phyloP scores from a whole-genome alignment of 2,113 vertebrate species.

The Pluvialis apricaria region DNA sequence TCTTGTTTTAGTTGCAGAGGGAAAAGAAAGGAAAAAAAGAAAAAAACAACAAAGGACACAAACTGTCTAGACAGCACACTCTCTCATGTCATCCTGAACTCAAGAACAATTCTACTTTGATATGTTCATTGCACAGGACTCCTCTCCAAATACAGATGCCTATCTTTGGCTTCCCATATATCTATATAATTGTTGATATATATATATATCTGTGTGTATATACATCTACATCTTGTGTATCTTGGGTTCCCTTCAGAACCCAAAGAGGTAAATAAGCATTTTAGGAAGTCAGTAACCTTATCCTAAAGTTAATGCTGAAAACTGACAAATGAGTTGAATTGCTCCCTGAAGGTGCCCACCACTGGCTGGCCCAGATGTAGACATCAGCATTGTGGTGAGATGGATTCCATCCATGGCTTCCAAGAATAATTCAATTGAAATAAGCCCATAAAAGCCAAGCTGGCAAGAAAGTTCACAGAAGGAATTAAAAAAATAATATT shows the following conservation, averaged over 20 bases:
- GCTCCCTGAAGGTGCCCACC: not conserved
- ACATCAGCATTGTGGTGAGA: not conserved
- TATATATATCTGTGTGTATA: not conserved
- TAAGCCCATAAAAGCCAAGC: not conserved
- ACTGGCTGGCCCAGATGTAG: not conserved
- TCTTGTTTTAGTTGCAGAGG: not conserved
- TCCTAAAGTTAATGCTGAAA: not conserved
- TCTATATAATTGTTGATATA: not conserved
- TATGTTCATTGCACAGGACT: not conserved
- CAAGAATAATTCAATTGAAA: not conserved
- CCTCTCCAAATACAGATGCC: not conserved
- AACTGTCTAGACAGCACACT: not conserved
- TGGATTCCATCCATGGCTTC: not conserved
- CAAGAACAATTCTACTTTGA: not conserved
- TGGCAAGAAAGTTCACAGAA: not conserved
- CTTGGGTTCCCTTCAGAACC: not conserved
- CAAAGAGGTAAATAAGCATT: not conserved
- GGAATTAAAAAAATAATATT: not conserved
- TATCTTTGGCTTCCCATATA: not conserved
- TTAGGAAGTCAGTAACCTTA: not conserved
- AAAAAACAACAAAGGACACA: fast-evolving
- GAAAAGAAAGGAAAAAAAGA: fast-evolving
- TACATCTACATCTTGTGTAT: not conserved
- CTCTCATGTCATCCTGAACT: not conserved
- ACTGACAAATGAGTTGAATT: not conserved